phyloP scores from a whole-genome alignment of 2,888 invertebrate species.

The Lycophotia porphyrea region DNA sequence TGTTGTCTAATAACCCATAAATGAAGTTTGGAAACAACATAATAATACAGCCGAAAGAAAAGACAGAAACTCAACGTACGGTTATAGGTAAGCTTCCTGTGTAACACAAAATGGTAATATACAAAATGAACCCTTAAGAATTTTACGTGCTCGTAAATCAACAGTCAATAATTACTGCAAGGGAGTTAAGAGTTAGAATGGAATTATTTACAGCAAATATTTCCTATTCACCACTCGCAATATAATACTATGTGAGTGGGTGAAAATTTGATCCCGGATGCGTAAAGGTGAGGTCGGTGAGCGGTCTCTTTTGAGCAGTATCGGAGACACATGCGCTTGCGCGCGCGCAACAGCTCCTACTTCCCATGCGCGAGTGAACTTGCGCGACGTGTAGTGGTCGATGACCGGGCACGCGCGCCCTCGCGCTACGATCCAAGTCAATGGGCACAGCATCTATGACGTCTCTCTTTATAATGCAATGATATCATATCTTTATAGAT shows the following conservation, averaged over 20 bases:
- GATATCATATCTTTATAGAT: conserved; percentile 46
- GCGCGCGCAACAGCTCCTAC: conserved; percentile 62
- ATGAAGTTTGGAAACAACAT: conserved; percentile 31
- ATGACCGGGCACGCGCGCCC: conserved; percentile 85
- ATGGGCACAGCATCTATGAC: conserved; percentile 69
- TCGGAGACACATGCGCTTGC: conserved; percentile 62
- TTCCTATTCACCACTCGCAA: conserved; percentile 11
- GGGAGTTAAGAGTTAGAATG: conserved; percentile 11
- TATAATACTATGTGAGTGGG: background rate
- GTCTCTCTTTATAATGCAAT: conserved; percentile 59
- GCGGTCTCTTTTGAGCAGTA: conserved; percentile 45
- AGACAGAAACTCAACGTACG: conserved; percentile 1
- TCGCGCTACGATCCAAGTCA: conserved; percentile 64
- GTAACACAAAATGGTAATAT: conserved; percentile 12
- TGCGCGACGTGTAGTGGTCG: conserved; percentile 78
- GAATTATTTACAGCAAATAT: conserved; percentile 39
- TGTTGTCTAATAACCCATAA: conserved; percentile 47
- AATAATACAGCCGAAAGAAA: conserved; percentile 21
- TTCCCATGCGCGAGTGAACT: conserved; percentile 79
- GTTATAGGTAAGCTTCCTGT: conserved; percentile 7
- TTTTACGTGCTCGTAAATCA: conserved; percentile 45
- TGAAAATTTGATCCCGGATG: conserved; percentile 45
- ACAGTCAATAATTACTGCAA: conserved; percentile 30
- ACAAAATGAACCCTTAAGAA: conserved; percentile 28
- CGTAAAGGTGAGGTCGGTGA: conserved; percentile 24